These are phyloP conservation scores for Eurypyga helias DNA, from an alignment of 2,113 vertebrate species.

Conservation along the genomic window DNA sequence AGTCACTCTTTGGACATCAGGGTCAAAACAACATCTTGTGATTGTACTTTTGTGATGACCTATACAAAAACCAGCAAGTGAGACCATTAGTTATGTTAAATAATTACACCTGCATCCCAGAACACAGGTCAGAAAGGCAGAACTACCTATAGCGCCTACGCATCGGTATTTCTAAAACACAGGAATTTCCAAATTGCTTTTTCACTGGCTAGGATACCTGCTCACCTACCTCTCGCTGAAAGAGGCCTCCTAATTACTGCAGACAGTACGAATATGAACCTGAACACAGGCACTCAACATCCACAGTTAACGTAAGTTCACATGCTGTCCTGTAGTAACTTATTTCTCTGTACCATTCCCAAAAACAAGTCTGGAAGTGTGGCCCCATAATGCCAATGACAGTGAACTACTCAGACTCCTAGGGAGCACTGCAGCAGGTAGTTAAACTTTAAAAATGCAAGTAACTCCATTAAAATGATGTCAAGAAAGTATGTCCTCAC, in stretches of 20 bases:
- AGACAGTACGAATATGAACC: background rate
- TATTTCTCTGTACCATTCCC: background rate
- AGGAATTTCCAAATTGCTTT: background rate
- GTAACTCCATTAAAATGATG: background rate
- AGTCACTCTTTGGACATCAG: constrained; percentile 73
- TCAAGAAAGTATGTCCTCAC: background rate
- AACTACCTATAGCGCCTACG: background rate
- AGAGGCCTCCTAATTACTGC: background rate
- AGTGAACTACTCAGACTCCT: background rate
- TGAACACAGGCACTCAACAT: background rate
- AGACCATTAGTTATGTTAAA: background rate
- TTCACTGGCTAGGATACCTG: background rate
- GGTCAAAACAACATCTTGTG: constrained; percentile 79
- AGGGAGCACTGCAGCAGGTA: background rate
- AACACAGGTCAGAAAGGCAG: background rate
- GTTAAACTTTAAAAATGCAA: background rate
- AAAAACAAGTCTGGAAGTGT: background rate
- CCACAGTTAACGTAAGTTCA: background rate
- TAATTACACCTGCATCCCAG: background rate
- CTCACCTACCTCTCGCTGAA: background rate
- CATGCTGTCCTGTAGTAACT: background rate
- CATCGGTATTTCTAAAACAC: background rate
- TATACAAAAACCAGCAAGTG: constrained; percentile 15
- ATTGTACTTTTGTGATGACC: constrained; percentile 78
- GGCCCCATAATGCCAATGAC: background rate